Conservation (phyloP, 1,140 invertebrate species). For the Glossosoma conforme region DNA sequence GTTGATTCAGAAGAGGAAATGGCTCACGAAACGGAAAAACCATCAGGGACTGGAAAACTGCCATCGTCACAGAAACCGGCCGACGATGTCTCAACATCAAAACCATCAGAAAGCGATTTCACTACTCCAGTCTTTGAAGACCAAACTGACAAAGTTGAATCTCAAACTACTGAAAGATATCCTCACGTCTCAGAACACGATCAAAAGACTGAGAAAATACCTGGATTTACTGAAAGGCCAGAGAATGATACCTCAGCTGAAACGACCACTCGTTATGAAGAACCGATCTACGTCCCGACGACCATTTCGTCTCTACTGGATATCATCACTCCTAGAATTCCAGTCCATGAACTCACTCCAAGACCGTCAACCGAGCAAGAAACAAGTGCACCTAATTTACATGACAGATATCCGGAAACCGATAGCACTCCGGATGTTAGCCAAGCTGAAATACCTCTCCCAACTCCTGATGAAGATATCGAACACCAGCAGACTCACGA, state of each 20-base stretch:
- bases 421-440: constrained; percentile 33
- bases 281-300: neutral
- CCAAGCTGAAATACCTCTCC: constrained; percentile 32
- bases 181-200: too few relatives aligned
- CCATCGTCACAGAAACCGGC: too few relatives aligned
- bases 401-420: constrained; percentile 21
- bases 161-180: neutral
- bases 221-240: constrained; percentile 29
- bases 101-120: too few relatives aligned
- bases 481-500: constrained; percentile 38
- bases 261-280: neutral
- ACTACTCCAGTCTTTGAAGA: too few relatives aligned
- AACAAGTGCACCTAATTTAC: constrained; percentile 6
- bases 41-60: neutral
- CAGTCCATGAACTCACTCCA: constrained; percentile 20
- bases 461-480: constrained; percentile 37
- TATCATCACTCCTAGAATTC: constrained; percentile 9
- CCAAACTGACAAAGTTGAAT: too few relatives aligned
- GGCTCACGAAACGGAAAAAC: neutral
- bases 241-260: constrained; percentile 31
- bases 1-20: neutral
- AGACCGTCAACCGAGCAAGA: constrained; percentile 30
- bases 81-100: neutral
- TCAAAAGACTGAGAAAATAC: constrained; percentile 5
- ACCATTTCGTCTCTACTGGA: neutral